Conservation (phyloP, 2,888 invertebrate genomes). For the Copidosoma aretas region DNA sequence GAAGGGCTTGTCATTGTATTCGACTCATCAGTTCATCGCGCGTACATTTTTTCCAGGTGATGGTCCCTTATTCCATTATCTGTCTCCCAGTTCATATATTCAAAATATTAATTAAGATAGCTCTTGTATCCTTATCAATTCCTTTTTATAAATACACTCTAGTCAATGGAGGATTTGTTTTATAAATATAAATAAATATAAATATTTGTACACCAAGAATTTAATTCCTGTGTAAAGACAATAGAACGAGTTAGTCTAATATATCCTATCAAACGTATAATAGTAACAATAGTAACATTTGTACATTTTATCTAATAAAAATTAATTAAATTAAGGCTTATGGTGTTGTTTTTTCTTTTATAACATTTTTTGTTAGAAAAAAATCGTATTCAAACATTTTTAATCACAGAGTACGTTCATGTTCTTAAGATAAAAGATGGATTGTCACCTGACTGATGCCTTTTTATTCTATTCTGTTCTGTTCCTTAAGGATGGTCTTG, state of each 20-base stretch:
- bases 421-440: too few species aligned
- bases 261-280: constrained; percentile 58
- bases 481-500: too few species aligned
- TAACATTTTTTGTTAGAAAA: too few species aligned
- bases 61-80: constrained; percentile 55
- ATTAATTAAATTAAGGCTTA: constrained; percentile 38
- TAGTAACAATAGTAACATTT: constrained; percentile 51
- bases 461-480: too few species aligned
- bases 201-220: constrained; percentile 53
- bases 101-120: constrained; percentile 38
- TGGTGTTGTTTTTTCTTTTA: background rate
- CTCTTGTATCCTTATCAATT: constrained; percentile 31
- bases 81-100: constrained; percentile 20
- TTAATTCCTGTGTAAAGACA: constrained; percentile 59
- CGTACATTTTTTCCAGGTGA: constrained; percentile 49
- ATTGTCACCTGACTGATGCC: too few species aligned
- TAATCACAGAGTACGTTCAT: too few species aligned
- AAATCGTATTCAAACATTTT: too few species aligned
- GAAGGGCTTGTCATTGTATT: background rate
- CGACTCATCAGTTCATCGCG: background rate
- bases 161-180: constrained; percentile 62
- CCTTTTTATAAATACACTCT: constrained; percentile 48
- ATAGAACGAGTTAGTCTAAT: constrained; percentile 58
- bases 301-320: constrained; percentile 62
- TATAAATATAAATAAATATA: constrained; percentile 42